Base-by-base conservation (phyloP, 2,797 vertebrate species). In the Chelmon rostratus region DNA sequence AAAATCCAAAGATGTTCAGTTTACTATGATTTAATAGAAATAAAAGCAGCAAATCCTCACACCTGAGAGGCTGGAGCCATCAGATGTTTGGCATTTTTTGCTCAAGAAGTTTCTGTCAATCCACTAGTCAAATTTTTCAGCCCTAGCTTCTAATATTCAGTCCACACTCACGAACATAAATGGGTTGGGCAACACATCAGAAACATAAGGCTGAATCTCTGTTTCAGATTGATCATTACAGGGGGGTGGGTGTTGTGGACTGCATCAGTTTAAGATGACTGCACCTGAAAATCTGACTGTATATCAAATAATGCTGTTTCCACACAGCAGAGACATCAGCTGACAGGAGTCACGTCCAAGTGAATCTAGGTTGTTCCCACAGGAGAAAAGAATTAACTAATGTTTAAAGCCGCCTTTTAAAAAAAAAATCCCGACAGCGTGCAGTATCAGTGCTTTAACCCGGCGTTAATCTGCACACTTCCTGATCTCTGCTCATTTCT, bases 401-500 rank as follows among this genome's bases (percentile, higher is more conserved):
- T 47, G 28, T 72, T 68, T 31, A 53, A 72, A 61, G 8, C 21
- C 11, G 1, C 21, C 6, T 37, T 63, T 25, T 5, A 10, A 67
- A 35, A n/a, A 12, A 52, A 11, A 25, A 38, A 54, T 19, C 54
- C 21, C 46, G 44, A 59, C 68, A 82, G 68, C 57, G 10, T 50
- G 42, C 8, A 31, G 19, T 25, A 35, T 21, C 57, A 53, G 76
- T 53, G 73, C 52, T 68, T 53, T 61, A 78, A 66, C 31, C 73
- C 72, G 16, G 40, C 9, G 35, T 78, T 58, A 53, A 67, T 69
- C 59, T 44, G 56, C 49, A 79, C 73, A 88, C 86, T 93, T 93
- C 89, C 90, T 90, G 82, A 77, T 92, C 73, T 76, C 49, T 62
- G 78, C 68, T 87, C 53, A 46, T 80, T 74, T 75, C 76, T 62